phyloP scores from a whole-genome alignment of 2,888 invertebrate genomes.

The Emesis russula region DNA sequence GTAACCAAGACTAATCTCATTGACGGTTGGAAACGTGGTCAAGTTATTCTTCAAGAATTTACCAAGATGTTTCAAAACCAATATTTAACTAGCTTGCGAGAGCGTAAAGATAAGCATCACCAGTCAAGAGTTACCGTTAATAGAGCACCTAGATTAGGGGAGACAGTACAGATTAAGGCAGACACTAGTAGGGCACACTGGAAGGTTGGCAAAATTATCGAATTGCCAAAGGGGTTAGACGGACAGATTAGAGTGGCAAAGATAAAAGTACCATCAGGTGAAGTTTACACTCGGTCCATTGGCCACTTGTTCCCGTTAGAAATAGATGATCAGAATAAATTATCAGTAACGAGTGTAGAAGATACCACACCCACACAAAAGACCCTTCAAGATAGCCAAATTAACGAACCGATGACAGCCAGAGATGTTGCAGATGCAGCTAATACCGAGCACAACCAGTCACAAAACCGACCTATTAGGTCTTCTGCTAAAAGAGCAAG shows the following conservation, averaged over 20 bases:
- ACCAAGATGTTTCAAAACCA: slow-evolving; percentile 71
- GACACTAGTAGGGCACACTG: slow-evolving; percentile 59
- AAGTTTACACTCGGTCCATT: slow-evolving; percentile 29
- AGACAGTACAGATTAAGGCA: slow-evolving; percentile 66
- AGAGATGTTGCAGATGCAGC: background rate
- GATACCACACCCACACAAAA: background rate
- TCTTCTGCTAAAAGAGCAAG: slow-evolving; percentile 18
- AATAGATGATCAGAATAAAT: background rate
- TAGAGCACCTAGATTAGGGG: slow-evolving; percentile 40
- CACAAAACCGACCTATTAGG: background rate
- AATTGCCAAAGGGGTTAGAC: slow-evolving; percentile 53
- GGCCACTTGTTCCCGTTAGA: slow-evolving; percentile 22
- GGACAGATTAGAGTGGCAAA: slow-evolving; percentile 60
- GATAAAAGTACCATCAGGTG: slow-evolving; percentile 39
- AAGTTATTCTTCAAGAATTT: slow-evolving; percentile 65
- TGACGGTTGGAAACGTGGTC: slow-evolving; percentile 64
- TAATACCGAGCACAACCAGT: background rate
- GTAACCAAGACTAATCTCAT: slow-evolving; percentile 58
- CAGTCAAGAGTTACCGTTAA: slow-evolving; percentile 46
- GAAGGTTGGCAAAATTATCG: slow-evolving; percentile 67
- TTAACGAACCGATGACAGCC: background rate
- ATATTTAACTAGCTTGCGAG: slow-evolving; percentile 43
- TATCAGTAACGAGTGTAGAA: background rate
- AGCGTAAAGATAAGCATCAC: slow-evolving; percentile 41
- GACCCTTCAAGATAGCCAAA: background rate